Percentiles rank a stretch among this genome's conserved stretches.
Conservation (phyloP, 2,797 vertebrate species). For the Pitangus sulphuratus region DNA sequence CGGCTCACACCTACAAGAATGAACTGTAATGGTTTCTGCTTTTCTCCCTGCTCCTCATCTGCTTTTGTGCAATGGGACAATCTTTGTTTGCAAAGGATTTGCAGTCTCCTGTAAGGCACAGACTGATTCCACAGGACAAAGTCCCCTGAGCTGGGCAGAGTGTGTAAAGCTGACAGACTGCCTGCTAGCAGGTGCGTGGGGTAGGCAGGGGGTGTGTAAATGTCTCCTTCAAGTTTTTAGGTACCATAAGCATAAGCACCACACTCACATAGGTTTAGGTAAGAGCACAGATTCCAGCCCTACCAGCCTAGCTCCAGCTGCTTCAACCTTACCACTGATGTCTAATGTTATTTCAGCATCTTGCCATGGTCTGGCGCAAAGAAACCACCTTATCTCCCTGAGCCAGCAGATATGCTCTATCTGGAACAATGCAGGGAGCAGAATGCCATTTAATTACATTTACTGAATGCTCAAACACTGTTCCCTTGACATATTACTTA, state of each 20-base stretch:
- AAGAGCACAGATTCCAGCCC: not conserved
- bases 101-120: not conserved
- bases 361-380: not conserved
- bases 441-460: not conserved
- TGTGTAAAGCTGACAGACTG: not conserved
- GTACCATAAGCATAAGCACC: not conserved
- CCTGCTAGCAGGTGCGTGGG: not conserved
- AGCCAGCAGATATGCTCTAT: not conserved
- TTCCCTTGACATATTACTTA: not conserved
- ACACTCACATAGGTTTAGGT: not conserved
- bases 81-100: not conserved
- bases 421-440: not conserved
- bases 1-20: not conserved
- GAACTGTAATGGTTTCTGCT: not conserved
- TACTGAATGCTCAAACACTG: not conserved
- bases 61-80: not conserved
- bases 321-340: not conserved
- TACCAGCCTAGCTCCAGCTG: not conserved
- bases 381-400: not conserved
- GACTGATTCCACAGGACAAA: not conserved
- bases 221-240: not conserved
- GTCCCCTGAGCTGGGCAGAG: accelerated
- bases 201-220: not conserved
- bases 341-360: not conserved
- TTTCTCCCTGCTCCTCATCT: not conserved